Conservation (phyloP, 2,888 invertebrate genomes). For the Sarcophaga variegata region DNA sequence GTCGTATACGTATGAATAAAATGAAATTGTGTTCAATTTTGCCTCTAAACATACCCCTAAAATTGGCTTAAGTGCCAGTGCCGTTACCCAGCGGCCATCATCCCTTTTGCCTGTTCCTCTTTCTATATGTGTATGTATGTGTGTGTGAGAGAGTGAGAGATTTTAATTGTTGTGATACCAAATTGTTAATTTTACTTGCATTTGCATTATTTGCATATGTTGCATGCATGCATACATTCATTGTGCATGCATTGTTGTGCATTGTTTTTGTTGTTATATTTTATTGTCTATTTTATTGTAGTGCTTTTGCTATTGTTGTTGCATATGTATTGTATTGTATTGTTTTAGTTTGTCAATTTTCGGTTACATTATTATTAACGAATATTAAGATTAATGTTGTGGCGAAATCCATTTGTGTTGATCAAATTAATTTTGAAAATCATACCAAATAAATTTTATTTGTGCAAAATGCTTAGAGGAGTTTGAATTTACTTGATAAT, state of each 20-base stretch:
- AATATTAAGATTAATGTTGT: conserved; percentile 71
- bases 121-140: background rate
- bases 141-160: conserved; percentile 40
- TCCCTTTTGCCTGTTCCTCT: background rate
- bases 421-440: conserved; percentile 64
- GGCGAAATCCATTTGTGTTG: conserved; percentile 59
- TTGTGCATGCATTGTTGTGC: conserved; percentile 7
- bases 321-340: conserved; percentile 46
- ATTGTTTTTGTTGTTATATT: conserved; percentile 25
- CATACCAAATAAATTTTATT: conserved; percentile 22
- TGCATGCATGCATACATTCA: background rate
- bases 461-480: too few species aligned
- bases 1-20: too few species aligned
- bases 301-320: conserved; percentile 34
- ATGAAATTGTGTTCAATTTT: too few species aligned
- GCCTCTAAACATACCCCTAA: background rate
- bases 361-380: conserved; percentile 70
- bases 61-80: conserved; percentile 13
- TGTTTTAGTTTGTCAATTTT: conserved; percentile 66
- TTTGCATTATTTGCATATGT: conserved; percentile 61
- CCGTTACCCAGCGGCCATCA: conserved; percentile 6
- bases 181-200: conserved; percentile 58
- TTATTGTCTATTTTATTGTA: conserved; percentile 30
- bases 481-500: too few species aligned
- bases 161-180: conserved; percentile 62